Conservation (phyloP, 2,888 invertebrate species). For the Melanchra persicariae region DNA sequence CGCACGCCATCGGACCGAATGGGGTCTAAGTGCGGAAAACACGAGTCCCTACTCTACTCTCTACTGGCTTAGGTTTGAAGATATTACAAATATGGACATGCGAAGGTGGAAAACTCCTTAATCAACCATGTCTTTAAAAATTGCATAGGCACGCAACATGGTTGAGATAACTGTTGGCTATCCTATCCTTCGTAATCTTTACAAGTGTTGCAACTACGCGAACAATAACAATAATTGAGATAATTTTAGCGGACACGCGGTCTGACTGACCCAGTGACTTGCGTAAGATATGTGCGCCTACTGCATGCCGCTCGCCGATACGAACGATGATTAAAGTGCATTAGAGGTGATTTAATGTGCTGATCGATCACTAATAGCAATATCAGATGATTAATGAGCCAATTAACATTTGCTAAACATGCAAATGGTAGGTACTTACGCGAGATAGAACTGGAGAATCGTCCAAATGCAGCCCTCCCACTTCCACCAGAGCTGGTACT, state of each 20-base stretch:
- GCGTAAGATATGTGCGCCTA: conserved; percentile 58
- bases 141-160: background rate
- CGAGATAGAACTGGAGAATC: conserved; percentile 82
- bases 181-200: conserved; percentile 20
- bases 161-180: conserved; percentile 27
- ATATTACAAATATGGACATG: background rate
- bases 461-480: conserved; percentile 90
- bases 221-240: conserved; percentile 48
- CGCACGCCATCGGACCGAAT: too few relatives aligned
- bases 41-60: too few relatives aligned
- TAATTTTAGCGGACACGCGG: conserved; percentile 56
- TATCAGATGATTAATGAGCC: conserved; percentile 17
- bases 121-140: conserved; percentile 21
- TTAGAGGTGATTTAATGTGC: conserved; percentile 41
- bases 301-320: conserved; percentile 49
- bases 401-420: conserved; percentile 16
- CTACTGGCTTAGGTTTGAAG: background rate
- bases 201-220: conserved; percentile 11
- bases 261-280: conserved; percentile 73
- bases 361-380: conserved; percentile 25
- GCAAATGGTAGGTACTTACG: conserved; percentile 75
- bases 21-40: too few relatives aligned
- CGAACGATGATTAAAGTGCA: conserved; percentile 36
- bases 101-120: conserved; percentile 13
- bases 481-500: conserved; percentile 89